A percentile compares a stretch with the other conserved stretches of the same genome.
These are phyloP conservation scores for Neoniphon sammara DNA, from an alignment of 2,797 vertebrate genomes.

Conservation along the genomic window DNA sequence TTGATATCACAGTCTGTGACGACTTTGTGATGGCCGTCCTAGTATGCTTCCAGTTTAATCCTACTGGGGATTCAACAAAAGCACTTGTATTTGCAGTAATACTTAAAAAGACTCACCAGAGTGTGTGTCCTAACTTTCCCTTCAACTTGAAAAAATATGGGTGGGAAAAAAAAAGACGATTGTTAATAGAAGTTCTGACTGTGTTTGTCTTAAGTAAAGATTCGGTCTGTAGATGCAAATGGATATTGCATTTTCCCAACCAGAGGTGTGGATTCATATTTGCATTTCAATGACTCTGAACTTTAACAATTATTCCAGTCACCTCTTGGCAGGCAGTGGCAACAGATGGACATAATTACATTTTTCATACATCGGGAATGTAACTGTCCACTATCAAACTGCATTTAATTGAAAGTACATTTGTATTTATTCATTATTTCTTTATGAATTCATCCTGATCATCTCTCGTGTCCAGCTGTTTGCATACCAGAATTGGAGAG, in stretches of 20 bases:
- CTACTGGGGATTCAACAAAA: not conserved
- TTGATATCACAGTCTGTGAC: not conserved
- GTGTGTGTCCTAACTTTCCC: not conserved
- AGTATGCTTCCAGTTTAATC: not conserved
- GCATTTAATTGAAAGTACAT: slow-evolving; percentile 60
- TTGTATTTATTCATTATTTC: slow-evolving; percentile 65
- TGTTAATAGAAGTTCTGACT: slow-evolving; percentile 17
- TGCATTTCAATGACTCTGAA: slow-evolving; percentile 48
- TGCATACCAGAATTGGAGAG: slow-evolving; percentile 64
- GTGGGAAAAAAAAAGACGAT: not conserved
- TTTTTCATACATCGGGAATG: slow-evolving; percentile 70
- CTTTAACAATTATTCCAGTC: slow-evolving; percentile 41
- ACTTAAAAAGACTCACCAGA: slow-evolving; percentile 9
- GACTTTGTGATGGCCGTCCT: not conserved
- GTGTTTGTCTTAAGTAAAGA: slow-evolving; percentile 27
- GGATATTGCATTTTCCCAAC: slow-evolving; percentile 23
- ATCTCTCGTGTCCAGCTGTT: slow-evolving; percentile 57
- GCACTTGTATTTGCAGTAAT: not conserved
- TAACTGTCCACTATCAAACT: slow-evolving; percentile 57
- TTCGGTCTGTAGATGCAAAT: slow-evolving; percentile 33
- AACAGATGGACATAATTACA: slow-evolving; percentile 53
- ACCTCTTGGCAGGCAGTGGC: slow-evolving; percentile 36
- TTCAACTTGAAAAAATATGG: slow-evolving; percentile 1
- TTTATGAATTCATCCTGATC: slow-evolving; percentile 37
- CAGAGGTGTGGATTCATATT: slow-evolving; percentile 39